These are phyloP conservation scores for Aphelinus certus DNA, from an alignment of 1,140 invertebrate species.

Conservation along the genomic window DNA sequence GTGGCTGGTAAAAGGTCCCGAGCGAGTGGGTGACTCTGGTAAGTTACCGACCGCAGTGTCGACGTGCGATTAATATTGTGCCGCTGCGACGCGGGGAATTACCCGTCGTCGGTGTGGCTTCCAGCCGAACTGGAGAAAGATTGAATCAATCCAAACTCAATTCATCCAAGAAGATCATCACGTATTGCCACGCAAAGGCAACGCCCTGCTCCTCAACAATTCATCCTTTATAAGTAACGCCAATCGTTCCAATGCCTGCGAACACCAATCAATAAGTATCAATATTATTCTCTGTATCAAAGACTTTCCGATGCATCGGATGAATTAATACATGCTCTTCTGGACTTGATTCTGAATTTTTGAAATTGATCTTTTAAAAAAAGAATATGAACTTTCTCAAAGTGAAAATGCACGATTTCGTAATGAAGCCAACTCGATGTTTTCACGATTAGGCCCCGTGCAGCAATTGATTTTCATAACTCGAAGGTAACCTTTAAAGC, in stretches of 20 bases:
- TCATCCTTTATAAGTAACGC: conserved; percentile 55
- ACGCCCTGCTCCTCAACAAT: conserved; percentile 44
- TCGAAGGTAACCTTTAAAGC: conserved; percentile 4
- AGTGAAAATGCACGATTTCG: not conserved
- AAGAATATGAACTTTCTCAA: not conserved
- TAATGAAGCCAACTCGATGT: too few relatives aligned
- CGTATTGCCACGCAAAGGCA: conserved; percentile 47
- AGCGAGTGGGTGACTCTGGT: not conserved
- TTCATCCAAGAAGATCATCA: conserved; percentile 32
- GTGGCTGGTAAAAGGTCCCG: not conserved
- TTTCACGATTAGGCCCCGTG: not conserved
- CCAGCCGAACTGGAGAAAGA: conserved; percentile 15
- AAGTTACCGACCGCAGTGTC: conserved; percentile 23
- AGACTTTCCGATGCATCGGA: too few relatives aligned
- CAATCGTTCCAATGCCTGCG: conserved; percentile 57
- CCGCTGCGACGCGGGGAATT: not conserved
- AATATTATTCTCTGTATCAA: conserved; percentile 9
- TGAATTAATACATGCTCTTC: too few relatives aligned
- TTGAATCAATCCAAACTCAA: not conserved
- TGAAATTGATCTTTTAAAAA: not conserved
- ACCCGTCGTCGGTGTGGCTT: conserved; percentile 17
- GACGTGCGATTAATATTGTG: not conserved
- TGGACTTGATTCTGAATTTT: too few relatives aligned
- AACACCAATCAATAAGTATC: conserved; percentile 24
- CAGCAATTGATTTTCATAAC: not conserved